Evolutionary conservation across 2,113 vertebrate species (phyloP).

Genomic region (Serinus canaria): DNA sequence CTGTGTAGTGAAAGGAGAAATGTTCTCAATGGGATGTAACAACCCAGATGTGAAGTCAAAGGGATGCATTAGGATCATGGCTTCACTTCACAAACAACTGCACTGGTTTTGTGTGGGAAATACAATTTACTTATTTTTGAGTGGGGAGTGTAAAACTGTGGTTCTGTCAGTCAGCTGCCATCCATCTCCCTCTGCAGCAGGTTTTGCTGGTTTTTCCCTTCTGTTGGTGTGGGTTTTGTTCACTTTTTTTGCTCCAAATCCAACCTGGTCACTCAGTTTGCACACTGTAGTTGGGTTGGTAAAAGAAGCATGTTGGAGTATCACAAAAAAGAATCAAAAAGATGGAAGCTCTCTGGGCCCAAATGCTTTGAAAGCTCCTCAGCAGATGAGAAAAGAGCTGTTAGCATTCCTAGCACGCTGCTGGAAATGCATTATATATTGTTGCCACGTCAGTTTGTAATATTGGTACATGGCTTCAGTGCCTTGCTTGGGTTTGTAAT

Average conservation of each 20-base stretch:
- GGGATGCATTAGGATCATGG: neutral
- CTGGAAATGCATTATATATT: slow-evolving; percentile 26
- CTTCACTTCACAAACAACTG: neutral
- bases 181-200: neutral
- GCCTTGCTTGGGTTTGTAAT: slow-evolving; percentile 60
- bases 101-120: neutral
- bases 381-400: neutral
- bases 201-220: neutral
- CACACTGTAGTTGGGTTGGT: neutral
- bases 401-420: neutral
- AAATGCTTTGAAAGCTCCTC: neutral
- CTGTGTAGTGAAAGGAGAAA: neutral
- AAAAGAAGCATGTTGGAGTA: neutral
- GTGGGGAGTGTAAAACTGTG: neutral
- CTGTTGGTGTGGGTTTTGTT: neutral
- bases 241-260: neutral
- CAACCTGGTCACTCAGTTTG: neutral
- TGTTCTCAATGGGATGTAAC: neutral
- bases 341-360: neutral
- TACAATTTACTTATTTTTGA: neutral
- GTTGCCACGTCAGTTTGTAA: slow-evolving; percentile 17
- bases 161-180: neutral
- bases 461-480: slow-evolving; percentile 21
- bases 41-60: neutral
- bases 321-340: neutral